A percentile compares a stretch with the other conserved stretches of the same genome.
Evolutionary conservation across 2,797 vertebrate genomes (phyloP).

Genomic region (Glyptemys insculpta): DNA sequence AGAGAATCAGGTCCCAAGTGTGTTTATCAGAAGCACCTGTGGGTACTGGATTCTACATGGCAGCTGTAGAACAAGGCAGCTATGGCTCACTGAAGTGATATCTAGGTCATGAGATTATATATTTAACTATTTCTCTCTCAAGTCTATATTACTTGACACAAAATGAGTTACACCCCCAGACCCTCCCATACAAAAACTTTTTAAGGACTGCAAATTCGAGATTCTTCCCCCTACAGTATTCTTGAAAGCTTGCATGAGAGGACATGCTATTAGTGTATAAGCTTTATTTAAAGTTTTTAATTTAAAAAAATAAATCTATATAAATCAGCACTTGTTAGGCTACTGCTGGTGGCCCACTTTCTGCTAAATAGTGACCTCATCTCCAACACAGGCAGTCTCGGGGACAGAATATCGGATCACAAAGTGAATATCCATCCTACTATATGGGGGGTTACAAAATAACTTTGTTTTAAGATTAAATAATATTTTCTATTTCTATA

Average conservation of each 20-base stretch:
- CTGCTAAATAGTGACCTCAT: neutral
- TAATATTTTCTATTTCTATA: neutral
- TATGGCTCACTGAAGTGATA: neutral
- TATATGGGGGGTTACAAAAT: neutral
- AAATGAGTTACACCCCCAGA: neutral
- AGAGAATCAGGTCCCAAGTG: neutral
- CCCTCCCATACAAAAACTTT: neutral
- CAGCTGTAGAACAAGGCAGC: neutral
- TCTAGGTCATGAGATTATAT: neutral
- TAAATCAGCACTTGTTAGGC: neutral
- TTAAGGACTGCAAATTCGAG: neutral
- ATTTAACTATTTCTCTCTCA: neutral
- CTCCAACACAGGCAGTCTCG: neutral
- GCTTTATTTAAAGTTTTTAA: neutral
- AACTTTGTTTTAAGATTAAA: neutral
- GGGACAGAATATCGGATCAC: neutral
- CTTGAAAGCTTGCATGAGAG: neutral
- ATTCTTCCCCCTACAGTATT: neutral
- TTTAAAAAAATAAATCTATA: slow-evolving; percentile 19
- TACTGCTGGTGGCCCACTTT: neutral
- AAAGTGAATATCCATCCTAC: fast-evolving
- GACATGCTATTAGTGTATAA: fast-evolving
- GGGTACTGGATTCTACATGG: neutral
- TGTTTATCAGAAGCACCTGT: neutral
- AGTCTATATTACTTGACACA: neutral